Base-by-base conservation (phyloP, 2,888 invertebrate genomes). In the Oithona nana region DNA sequence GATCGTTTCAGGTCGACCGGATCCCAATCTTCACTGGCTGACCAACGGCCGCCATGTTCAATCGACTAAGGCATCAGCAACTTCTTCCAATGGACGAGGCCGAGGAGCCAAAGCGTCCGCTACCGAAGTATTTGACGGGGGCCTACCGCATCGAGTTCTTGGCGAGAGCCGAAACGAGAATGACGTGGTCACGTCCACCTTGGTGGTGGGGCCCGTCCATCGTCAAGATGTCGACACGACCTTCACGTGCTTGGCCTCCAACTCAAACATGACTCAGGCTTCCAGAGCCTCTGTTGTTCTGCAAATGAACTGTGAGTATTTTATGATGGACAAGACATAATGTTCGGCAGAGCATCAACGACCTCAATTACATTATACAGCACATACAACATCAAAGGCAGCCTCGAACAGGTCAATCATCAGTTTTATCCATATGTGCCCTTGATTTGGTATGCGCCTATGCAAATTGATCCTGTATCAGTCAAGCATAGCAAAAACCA, bases 171-270 rank as follows among this genome's bases (percentile, higher is more conserved):
- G 29, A 29, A 57, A 1, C 3, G n/a, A 2, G 28, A 16, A 1
- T 13, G 22, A 48, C n/a, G 59, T 59, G 11, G 59, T 59, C 6
- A 50, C 48, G 13, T 59, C 59, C 26, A 50, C 59, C 1, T 29
- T 48, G 6, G 16, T 59, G 50, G 50, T 59, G 1, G 59, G 59
- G 28, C 22, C 29, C n/a, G 59, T 59, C 13, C 49, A 81, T 66
- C 76, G 89, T 64, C 81, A 82, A 67, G 82, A 84, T 76, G 80
- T 88, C 69, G 86, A 87, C 68, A 83, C 86, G 22, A 82, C 86
- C 67, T 88, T 88, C 76, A 88, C 86, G 63, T 89, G 89, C 71
- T 86, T 87, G 73, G 87, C 88, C 28, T 78, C 83, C 57, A 85
- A 85, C 74, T 84, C 84, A 67, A 79, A 81, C 67, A 77, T 83